Evolutionary conservation across 1,140 invertebrate genomes (phyloP), one percentile per base, ranked within the genome.

Genomic region (Procambarus virginalis): DNA sequence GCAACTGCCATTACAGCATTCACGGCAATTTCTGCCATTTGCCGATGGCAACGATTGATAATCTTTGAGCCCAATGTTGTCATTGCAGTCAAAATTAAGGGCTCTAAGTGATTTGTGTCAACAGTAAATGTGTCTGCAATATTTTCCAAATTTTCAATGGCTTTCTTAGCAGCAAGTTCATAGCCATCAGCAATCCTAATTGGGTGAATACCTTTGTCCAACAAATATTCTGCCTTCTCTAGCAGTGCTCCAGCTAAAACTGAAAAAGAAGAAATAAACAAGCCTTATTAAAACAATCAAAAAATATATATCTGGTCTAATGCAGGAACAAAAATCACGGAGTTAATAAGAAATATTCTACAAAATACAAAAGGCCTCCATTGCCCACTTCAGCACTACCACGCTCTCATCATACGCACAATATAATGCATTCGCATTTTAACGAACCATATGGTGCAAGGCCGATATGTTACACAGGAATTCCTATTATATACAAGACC

Each of bases 11-110:
- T 94, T 2, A 99, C 97, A 76, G 98, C 98, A 94, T 99, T 96
- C 3, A 99, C 99, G 92, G 99, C 99, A 94, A 99, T 99, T 94
- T 99, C 97, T 22, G 99, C 99, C 97, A 99, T 99, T 94, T 99
- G 97, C 49, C 97, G 95, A 93, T 99, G 98, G 93, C 95, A 96
- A 45, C 92, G 93, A 92, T 95, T 95, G 58, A 91, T 92, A 46
- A 99, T 99, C 95, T 99, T 99, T n/a, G 99, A 99, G 22, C 98
- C 98, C 34, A 99, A 95, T 0, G 99, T 99, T 0, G 99, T 99
- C 97, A 99, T 99, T 6, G 99, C 99, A 58, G 98, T 97, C 94
- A 97, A 96, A 90, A 99, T 96, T 0, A 99, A 95, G 51, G 97
- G 97, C 93, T 99, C 98, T 84, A 96, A 94, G 93, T 99, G 97